A percentile compares a stretch with the other conserved stretches of the same genome.
Evolutionary conservation across 2,888 invertebrate species (phyloP).

Genomic region (Glyphotaelius pellucidus): DNA sequence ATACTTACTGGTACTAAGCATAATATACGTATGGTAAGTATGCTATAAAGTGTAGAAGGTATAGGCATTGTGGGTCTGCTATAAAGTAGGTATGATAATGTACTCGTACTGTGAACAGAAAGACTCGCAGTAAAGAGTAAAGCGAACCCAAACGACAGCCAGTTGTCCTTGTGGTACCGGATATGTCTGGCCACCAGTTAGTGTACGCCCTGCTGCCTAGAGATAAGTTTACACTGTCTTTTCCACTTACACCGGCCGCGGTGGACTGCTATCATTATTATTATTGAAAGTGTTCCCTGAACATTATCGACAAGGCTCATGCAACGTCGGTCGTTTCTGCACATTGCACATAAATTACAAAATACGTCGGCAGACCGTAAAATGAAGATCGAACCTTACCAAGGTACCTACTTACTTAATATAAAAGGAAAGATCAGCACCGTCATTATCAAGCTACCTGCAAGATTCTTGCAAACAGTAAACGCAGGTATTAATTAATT

Average conservation of each 20-base stretch:
- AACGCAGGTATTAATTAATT: too few species aligned
- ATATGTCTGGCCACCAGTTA: slow-evolving; percentile 50
- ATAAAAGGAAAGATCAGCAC: background rate
- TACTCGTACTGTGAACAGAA: slow-evolving; percentile 12
- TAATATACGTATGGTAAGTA: too few species aligned
- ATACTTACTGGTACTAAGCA: background rate
- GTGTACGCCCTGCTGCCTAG: slow-evolving; percentile 10
- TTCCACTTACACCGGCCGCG: background rate
- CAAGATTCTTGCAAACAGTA: background rate
- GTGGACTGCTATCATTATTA: background rate
- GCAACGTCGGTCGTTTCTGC: background rate
- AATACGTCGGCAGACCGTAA: background rate
- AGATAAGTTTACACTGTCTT: slow-evolving; percentile 19
- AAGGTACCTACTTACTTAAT: background rate
- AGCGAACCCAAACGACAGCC: slow-evolving; percentile 36
- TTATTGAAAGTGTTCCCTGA: background rate
- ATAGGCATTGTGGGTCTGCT: background rate
- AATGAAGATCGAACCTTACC: slow-evolving; percentile 2
- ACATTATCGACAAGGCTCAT: slow-evolving; percentile 1
- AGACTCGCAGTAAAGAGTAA: background rate
- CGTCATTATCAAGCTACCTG: background rate
- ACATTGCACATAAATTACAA: background rate
- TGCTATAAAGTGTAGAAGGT: background rate
- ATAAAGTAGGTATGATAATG: background rate
- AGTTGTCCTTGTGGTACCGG: slow-evolving; percentile 61